Conservation (phyloP, 2,113 vertebrate genomes). For the Stomatorhinus ivindoensis region DNA sequence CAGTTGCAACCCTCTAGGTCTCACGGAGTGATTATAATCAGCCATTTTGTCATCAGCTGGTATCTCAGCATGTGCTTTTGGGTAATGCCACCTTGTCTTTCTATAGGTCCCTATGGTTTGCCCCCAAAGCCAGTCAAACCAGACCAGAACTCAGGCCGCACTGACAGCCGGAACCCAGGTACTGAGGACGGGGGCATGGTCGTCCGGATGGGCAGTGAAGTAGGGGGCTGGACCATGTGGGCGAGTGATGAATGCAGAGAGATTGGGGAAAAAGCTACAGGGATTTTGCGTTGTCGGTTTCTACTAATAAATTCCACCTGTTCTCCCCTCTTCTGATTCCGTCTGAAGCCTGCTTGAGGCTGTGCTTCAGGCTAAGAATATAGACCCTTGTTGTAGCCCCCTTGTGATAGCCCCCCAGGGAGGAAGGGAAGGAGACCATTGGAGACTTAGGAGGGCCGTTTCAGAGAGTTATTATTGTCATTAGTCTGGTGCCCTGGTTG, state of each 20-base stretch:
- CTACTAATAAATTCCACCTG: slow-evolving; percentile 44
- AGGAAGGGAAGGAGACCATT: slow-evolving; percentile 38
- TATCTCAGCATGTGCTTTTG: background rate
- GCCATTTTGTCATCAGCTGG: background rate
- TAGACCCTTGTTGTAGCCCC: slow-evolving; percentile 57
- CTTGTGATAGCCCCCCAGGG: slow-evolving; percentile 62
- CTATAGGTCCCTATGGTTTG: slow-evolving; percentile 58
- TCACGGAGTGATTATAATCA: background rate
- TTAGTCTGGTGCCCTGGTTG: slow-evolving; percentile 56
- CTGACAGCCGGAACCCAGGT: slow-evolving; percentile 63
- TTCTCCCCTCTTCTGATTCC: background rate
- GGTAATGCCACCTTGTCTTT: background rate
- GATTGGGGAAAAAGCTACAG: slow-evolving; percentile 18
- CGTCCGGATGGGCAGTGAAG: background rate
- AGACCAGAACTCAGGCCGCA: slow-evolving; percentile 53
- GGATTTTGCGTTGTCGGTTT: background rate
- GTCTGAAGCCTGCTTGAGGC: slow-evolving; percentile 39
- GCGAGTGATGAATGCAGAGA: slow-evolving; percentile 24
- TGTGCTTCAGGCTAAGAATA: slow-evolving; percentile 55
- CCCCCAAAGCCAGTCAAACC: slow-evolving; percentile 56
- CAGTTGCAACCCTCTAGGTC: background rate
- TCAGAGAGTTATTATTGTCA: slow-evolving; percentile 63
- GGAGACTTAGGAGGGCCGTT: slow-evolving; percentile 45
- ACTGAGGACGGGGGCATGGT: slow-evolving; percentile 14
- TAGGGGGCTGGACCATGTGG: background rate